phyloP scores from a whole-genome alignment of 2,113 vertebrate species.

The Gambusia holbrooki region DNA sequence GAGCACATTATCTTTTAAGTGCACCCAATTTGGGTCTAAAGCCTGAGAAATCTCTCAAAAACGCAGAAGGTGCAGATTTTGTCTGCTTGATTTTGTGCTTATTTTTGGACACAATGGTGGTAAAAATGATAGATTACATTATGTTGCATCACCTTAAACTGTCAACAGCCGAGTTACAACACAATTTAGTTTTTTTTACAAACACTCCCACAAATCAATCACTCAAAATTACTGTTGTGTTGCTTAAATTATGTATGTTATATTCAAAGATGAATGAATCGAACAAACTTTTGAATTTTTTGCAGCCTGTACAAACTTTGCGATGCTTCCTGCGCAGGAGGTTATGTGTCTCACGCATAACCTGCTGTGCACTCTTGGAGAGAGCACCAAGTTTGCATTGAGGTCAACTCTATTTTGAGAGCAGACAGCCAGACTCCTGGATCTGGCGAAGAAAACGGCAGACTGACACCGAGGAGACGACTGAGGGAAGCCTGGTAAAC shows the following conservation, averaged over 20 bases:
- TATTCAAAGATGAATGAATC: background rate
- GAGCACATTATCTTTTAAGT: background rate
- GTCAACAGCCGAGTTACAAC: conserved; percentile 1
- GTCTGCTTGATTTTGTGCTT: conserved; percentile 17
- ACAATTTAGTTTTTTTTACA: conserved; percentile 12
- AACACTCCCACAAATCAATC: conserved; percentile 8
- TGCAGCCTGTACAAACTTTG: background rate
- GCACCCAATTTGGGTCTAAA: background rate
- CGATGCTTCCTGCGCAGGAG: conserved; percentile 1
- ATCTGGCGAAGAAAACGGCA: conserved; percentile 59
- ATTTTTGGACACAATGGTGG: conserved; percentile 10
- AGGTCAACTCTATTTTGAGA: conserved; percentile 82
- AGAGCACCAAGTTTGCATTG: conserved; percentile 64
- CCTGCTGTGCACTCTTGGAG: conserved; percentile 53
- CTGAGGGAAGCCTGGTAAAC: conserved; percentile 64
- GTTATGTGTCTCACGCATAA: conserved; percentile 13
- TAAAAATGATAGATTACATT: conserved; percentile 7
- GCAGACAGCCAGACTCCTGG: conserved; percentile 79
- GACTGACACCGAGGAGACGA: conserved; percentile 48
- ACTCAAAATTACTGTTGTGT: background rate
- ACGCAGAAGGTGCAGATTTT: background rate
- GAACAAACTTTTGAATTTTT: background rate
- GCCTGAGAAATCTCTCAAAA: background rate
- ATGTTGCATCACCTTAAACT: conserved; percentile 42
- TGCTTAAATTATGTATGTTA: background rate